phyloP scores from a whole-genome alignment of 2,888 invertebrate genomes.

The Anoncus sp. region DNA sequence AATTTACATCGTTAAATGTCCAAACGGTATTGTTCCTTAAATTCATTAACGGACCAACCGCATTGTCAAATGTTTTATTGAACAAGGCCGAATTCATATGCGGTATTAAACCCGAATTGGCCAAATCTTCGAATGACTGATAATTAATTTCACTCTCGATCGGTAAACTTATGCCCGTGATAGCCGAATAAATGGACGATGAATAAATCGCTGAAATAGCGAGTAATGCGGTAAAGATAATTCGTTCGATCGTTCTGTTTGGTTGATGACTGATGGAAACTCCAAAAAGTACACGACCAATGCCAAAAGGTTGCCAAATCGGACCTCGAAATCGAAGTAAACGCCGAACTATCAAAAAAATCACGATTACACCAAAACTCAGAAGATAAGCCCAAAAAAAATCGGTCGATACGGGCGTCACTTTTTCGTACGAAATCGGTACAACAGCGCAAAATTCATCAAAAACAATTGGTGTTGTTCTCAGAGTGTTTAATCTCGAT shows the following conservation, averaged over 20 bases:
- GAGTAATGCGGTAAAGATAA: slow-evolving; percentile 52
- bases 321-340: not conserved
- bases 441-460: slow-evolving; percentile 59
- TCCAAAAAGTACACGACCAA: slow-evolving; percentile 57
- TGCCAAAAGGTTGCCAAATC: slow-evolving; percentile 54
- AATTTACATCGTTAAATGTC: not conserved
- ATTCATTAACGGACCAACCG: slow-evolving; percentile 23
- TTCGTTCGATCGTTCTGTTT: slow-evolving; percentile 40
- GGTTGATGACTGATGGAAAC: slow-evolving; percentile 51
- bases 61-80: slow-evolving; percentile 40
- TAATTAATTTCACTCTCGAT: slow-evolving; percentile 33
- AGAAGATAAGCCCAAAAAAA: not conserved
- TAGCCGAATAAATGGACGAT: slow-evolving; percentile 54
- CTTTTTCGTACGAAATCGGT: too few relatives aligned
- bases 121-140: slow-evolving; percentile 54
- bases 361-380: slow-evolving; percentile 5
- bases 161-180: slow-evolving; percentile 52
- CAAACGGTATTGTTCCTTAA: slow-evolving; percentile 37
- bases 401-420: too few relatives aligned
- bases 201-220: slow-evolving; percentile 57
- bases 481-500: slow-evolving; percentile 9
- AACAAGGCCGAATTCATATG: slow-evolving; percentile 19
- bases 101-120: slow-evolving; percentile 52
- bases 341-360: slow-evolving; percentile 21
- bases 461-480: slow-evolving; percentile 19